A percentile compares a stretch with the other conserved stretches of the same genome.
Conservation (phyloP, 2,888 invertebrate genomes). For the Podabrus alpinus region DNA sequence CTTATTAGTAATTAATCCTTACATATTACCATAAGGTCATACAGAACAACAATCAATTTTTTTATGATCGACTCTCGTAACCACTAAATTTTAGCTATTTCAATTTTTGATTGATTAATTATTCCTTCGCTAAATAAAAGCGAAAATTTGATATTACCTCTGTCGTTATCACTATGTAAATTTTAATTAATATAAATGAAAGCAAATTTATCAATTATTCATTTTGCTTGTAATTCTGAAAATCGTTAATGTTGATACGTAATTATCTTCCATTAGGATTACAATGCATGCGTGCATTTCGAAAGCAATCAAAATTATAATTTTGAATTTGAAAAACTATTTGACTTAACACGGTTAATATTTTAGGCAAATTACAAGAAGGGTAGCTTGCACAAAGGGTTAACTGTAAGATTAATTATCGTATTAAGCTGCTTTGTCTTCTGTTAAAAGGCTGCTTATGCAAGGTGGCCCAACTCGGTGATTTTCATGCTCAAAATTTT, state of each 20-base stretch:
- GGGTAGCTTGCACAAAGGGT: background rate
- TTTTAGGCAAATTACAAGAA: background rate
- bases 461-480: background rate
- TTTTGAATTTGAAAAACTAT: background rate
- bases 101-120: no score
- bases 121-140: no score
- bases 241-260: constrained; percentile 10
- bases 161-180: background rate
- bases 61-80: no score
- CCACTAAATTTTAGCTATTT: no score
- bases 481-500: no score
- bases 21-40: background rate
- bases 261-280: background rate
- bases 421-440: background rate
- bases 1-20: constrained; percentile 2
- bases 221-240: constrained; percentile 8
- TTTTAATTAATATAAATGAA: constrained; percentile 16
- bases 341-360: background rate
- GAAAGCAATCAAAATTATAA: background rate
- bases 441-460: background rate
- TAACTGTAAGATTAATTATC: background rate
- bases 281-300: background rate
- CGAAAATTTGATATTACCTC: background rate
- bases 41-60: background rate
- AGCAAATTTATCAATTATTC: constrained; percentile 3